phyloP scores from a whole-genome alignment of 2,113 vertebrate genomes.

The Nycticryphes semicollaris region DNA sequence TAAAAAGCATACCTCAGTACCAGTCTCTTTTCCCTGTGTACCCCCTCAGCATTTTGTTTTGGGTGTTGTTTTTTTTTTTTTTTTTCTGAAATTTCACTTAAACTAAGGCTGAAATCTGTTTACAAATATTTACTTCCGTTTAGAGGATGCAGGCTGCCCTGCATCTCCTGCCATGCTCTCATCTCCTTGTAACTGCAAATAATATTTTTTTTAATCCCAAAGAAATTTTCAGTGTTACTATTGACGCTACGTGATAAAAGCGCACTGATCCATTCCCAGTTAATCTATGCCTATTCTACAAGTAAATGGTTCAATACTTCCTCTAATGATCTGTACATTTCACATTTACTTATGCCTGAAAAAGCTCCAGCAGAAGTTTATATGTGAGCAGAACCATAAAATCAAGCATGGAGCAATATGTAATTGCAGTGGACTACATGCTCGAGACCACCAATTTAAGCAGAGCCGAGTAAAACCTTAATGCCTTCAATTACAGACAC shows the following conservation, averaged over 20 bases:
- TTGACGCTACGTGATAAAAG: background rate
- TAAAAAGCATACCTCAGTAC: background rate
- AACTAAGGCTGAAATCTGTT: background rate
- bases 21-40: background rate
- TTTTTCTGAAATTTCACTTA: background rate
- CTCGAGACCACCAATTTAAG: background rate
- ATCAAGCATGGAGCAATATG: constrained; percentile 33
- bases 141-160: background rate
- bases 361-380: constrained; percentile 50
- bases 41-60: too few species aligned
- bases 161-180: background rate
- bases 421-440: constrained; percentile 23
- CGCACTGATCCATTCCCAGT: background rate
- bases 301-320: constrained; percentile 62
- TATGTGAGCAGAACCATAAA: constrained; percentile 41
- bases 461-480: background rate
- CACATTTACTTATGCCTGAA: constrained; percentile 61
- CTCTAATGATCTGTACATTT: constrained; percentile 59
- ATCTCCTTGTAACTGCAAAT: background rate
- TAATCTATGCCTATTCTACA: constrained; percentile 58
- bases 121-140: background rate
- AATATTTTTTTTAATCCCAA: background rate
- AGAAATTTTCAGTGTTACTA: background rate
- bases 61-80: background rate
- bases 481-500: background rate